Evolutionary conservation across 2,797 vertebrate species (phyloP).

Genomic region (Chelonia mydas): DNA sequence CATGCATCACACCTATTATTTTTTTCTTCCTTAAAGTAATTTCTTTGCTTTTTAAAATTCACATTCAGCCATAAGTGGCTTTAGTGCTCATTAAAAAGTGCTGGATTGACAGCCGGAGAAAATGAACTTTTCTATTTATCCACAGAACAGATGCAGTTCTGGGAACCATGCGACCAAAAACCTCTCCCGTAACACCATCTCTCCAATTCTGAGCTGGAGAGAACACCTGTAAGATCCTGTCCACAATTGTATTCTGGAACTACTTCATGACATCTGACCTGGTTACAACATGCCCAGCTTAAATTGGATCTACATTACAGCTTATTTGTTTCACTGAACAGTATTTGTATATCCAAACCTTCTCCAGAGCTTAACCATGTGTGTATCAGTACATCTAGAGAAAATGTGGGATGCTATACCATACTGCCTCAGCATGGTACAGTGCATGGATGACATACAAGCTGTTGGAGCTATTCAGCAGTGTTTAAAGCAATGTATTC

Average conservation of each 20-base stretch:
- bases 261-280: neutral
- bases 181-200: neutral
- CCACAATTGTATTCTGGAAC: neutral
- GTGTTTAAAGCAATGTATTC: neutral
- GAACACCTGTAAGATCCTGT: neutral
- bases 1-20: neutral
- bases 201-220: neutral
- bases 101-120: neutral
- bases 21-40: neutral
- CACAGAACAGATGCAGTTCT: neutral
- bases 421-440: neutral
- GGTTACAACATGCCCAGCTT: neutral
- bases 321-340: no score
- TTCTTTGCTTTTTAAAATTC: neutral
- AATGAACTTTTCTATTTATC: neutral
- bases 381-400: neutral
- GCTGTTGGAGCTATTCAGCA: neutral
- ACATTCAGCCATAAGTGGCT: neutral
- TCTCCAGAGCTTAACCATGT: neutral
- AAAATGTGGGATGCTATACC: neutral
- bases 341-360: neutral
- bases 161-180: neutral
- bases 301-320: fast-evolving
- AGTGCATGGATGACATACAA: neutral
- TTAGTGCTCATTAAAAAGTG: neutral